phyloP scores from a whole-genome alignment of 2,797 vertebrate genomes.

The Urosaurus nigricauda region DNA sequence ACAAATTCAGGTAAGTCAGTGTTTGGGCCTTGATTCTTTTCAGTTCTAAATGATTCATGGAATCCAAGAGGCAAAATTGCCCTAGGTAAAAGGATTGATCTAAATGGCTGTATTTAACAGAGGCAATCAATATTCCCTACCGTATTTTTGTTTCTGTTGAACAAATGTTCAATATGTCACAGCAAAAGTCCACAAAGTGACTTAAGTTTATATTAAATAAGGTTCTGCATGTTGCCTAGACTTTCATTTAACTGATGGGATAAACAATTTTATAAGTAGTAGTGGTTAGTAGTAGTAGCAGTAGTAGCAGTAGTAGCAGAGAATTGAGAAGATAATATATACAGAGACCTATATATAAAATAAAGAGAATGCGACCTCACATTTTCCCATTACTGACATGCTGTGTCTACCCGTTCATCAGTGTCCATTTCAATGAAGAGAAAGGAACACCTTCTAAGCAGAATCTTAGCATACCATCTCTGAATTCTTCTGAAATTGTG shows the following conservation, averaged over 20 bases:
- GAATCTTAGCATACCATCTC: not conserved
- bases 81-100: constrained; percentile 57
- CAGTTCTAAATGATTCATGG: constrained; percentile 52
- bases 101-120: constrained; percentile 62
- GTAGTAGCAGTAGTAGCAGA: not conserved
- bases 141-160: constrained; percentile 69
- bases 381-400: not conserved
- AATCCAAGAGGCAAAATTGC: constrained; percentile 59
- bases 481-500: not conserved
- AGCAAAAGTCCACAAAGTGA: constrained; percentile 48
- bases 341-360: not conserved
- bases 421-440: not conserved
- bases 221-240: not conserved
- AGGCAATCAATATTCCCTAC: constrained; percentile 59
- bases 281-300: not conserved
- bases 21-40: constrained; percentile 52
- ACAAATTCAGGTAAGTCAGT: constrained; percentile 47
- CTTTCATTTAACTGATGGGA: constrained; percentile 36
- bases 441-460: not conserved
- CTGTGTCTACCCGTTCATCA: not conserved
- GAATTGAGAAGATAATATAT: too few relatives aligned
- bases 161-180: constrained; percentile 61
- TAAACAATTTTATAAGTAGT: constrained; percentile 44
- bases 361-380: not conserved
- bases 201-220: constrained; percentile 63